Conservation (phyloP, 1,140 invertebrate species). For the Zaprionus ghesquierei region DNA sequence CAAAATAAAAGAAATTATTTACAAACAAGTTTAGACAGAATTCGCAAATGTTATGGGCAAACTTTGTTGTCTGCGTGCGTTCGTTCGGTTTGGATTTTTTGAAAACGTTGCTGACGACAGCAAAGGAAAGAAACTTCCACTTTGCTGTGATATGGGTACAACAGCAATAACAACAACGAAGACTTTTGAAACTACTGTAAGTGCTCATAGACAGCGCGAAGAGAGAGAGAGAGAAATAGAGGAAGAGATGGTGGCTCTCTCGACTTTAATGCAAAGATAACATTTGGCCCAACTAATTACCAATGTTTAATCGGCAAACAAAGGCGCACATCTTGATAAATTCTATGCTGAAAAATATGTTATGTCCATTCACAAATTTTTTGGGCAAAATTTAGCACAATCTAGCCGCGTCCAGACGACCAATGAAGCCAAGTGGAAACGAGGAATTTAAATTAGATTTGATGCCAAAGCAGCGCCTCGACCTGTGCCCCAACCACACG, state of each 20-base stretch:
- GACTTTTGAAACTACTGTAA: slow-evolving; percentile 28
- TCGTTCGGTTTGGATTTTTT: slow-evolving; percentile 9
- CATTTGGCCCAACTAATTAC: slow-evolving; percentile 67
- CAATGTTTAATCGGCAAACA: slow-evolving; percentile 70
- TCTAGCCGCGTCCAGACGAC: slow-evolving; percentile 30
- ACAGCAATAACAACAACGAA: neutral
- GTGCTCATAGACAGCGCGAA: slow-evolving; percentile 16
- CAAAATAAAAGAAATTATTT: slow-evolving; percentile 81
- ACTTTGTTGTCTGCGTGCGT: slow-evolving; percentile 61
- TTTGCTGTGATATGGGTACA: slow-evolving; percentile 28
- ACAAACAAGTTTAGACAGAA: slow-evolving; percentile 79
- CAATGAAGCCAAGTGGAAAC: slow-evolving; percentile 27
- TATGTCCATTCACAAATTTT: slow-evolving; percentile 61
- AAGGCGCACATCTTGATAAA: slow-evolving; percentile 59
- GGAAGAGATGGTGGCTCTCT: neutral
- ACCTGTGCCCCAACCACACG: slow-evolving; percentile 40
- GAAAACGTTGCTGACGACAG: slow-evolving; percentile 56
- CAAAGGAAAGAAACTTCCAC: slow-evolving; percentile 32
- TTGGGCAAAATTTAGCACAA: slow-evolving; percentile 64
- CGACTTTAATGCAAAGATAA: slow-evolving; percentile 46
- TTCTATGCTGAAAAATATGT: slow-evolving; percentile 36
- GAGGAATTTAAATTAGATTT: slow-evolving; percentile 71
- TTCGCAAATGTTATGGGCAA: slow-evolving; percentile 77
- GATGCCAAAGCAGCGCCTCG: slow-evolving; percentile 34
- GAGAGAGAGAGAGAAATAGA: no score